phyloP scores from a whole-genome alignment of 2,113 vertebrate species.

The Dolichotis patagonum region DNA sequence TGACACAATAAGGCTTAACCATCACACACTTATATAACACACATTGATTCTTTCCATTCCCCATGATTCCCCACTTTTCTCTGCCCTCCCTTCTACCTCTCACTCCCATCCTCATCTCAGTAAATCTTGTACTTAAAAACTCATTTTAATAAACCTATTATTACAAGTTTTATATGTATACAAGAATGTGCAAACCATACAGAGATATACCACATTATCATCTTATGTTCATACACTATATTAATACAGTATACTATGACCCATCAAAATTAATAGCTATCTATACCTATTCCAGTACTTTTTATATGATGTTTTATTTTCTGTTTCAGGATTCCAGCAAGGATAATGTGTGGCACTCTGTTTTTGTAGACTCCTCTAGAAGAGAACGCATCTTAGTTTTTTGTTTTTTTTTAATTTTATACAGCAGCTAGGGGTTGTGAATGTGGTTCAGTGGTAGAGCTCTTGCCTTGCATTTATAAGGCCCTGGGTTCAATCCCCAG shows the following conservation, averaged over 20 bases:
- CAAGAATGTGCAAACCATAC: not conserved
- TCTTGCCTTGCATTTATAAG: not conserved
- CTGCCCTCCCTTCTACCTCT: not conserved
- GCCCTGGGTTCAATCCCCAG: not conserved
- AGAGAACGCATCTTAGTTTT: not conserved
- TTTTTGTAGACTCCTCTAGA: not conserved
- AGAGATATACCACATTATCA: not conserved
- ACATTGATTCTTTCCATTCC: not conserved
- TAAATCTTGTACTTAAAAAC: not conserved
- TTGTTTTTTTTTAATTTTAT: not conserved
- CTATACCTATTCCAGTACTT: not conserved
- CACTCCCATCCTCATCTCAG: not conserved
- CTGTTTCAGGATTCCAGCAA: not conserved
- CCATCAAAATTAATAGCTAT: not conserved
- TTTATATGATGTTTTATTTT: not conserved
- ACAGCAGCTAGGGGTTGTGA: not conserved
- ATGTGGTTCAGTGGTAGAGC: not conserved
- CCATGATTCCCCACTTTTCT: not conserved
- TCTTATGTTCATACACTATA: not conserved
- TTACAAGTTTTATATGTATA: not conserved
- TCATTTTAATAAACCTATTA: not conserved
- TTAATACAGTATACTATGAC: not conserved
- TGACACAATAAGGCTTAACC: not conserved
- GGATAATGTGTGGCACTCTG: not conserved
- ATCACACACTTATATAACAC: not conserved